Base-by-base conservation (phyloP, 2,888 invertebrate species). In the Mesorhabditis belari region DNA sequence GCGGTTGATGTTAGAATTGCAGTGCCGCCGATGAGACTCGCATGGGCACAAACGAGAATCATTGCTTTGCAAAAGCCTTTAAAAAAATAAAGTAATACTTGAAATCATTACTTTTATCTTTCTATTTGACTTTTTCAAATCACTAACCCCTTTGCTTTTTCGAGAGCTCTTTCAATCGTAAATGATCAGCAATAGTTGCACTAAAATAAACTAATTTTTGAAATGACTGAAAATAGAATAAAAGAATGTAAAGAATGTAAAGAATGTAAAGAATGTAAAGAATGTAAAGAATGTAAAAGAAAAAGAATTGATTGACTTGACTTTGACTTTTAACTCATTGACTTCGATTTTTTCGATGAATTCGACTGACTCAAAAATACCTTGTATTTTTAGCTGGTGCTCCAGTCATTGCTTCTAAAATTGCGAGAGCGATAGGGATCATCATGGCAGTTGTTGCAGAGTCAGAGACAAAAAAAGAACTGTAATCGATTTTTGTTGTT, bases 391-490 rank as follows among this genome's bases (percentile, higher is more conserved):
- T n/a, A n/a, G n/a, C n/a, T n/a, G n/a, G n/a, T n/a, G n/a, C n/a
- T n/a, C n/a, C n/a, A n/a, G n/a, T n/a, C 49, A 91, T 83, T 69
- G 91, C 90, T 76, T 88, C 87, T 5, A 92, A 83, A 3, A 91
- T 90, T 24, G 91, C 91, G 65, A 90, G 88, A 19, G 91, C 88
- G 66, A 92, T 92, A 0, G 92, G 91, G 63, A 91, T 88, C 91
- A 92, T 91, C 90, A 92, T 90, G 2, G 91, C 91, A 0, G 90
- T 70, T 24, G 75, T 70, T 2, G 80, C 79, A 3, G 80, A 74
- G 65, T 80, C 79, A 28, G 73, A 70, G 21, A 70, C 63, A 26
- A 70, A 70, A 27, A 70, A 67, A 0, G 67, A 64, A n/a, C 44
- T 35, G n/a, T 9, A 35, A 35, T 17, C n/a, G n/a, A 35, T 35